phyloP scores from a whole-genome alignment of 1,140 invertebrate species.

The Pseudomyrmex pallidus region DNA sequence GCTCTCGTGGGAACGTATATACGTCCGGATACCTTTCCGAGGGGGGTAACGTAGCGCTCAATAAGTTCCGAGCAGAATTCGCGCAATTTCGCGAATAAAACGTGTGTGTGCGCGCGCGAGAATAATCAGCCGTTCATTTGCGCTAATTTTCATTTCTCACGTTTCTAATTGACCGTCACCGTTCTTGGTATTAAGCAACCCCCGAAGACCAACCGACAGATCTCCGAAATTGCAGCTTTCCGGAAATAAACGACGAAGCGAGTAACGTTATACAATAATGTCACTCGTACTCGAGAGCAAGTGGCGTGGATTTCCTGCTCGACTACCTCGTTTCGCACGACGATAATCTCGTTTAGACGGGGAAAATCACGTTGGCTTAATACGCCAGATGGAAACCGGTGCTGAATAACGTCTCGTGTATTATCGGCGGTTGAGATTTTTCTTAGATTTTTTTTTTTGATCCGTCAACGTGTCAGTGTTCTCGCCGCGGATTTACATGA shows the following conservation, averaged over 20 bases:
- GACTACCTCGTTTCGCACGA: not conserved
- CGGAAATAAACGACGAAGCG: not conserved
- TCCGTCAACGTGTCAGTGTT: not conserved
- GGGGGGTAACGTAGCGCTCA: not conserved
- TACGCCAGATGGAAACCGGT: not conserved
- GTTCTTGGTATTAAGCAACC: not conserved
- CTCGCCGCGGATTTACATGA: not conserved
- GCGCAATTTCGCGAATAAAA: not conserved
- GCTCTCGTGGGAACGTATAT: slow-evolving; percentile 45
- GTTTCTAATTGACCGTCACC: slow-evolving; percentile 7
- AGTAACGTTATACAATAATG: not conserved
- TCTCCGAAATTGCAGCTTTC: not conserved
- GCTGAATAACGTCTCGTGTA: slow-evolving; percentile 24
- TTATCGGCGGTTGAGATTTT: slow-evolving; percentile 23
- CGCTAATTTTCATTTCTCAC: not conserved
- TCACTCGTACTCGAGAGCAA: not conserved
- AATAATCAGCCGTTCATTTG: not conserved
- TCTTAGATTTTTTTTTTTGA: not conserved
- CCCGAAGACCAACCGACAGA: not conserved
- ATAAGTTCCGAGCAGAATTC: slow-evolving; percentile 21
- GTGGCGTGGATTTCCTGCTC: not conserved
- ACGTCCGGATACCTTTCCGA: slow-evolving; percentile 27
- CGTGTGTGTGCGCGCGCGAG: not conserved
- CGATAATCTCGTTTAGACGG: not conserved
- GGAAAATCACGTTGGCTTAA: not conserved